These are phyloP conservation scores for Nibea coibor DNA, from an alignment of 2,113 vertebrate genomes.

Conservation along the genomic window DNA sequence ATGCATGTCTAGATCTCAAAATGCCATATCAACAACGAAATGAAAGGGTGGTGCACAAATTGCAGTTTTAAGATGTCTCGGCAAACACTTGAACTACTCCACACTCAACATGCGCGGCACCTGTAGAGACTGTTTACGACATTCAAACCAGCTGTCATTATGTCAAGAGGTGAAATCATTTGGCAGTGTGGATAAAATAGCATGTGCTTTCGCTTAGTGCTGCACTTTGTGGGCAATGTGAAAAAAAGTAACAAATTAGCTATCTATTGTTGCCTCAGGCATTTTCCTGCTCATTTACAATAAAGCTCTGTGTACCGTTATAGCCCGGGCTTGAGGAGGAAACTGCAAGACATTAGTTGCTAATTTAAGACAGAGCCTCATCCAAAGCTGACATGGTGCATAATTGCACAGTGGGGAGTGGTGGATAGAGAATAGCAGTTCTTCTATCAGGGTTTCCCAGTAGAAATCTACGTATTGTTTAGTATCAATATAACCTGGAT, in stretches of 20 bases:
- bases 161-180: conserved; percentile 49
- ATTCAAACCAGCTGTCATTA: conserved; percentile 18
- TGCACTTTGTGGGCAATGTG: conserved; percentile 27
- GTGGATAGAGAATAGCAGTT: conserved; percentile 8
- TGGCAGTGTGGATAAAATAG: conserved; percentile 23
- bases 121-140: conserved; percentile 53
- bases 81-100: conserved; percentile 34
- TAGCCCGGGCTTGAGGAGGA: conserved; percentile 10
- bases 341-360: conserved; percentile 39
- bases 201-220: conserved; percentile 33
- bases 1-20: conserved; percentile 23
- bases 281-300: conserved; percentile 48
- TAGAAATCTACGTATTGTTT: background rate
- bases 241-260: conserved; percentile 58
- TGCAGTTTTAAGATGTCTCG: conserved; percentile 27
- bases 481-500: background rate
- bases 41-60: conserved; percentile 49
- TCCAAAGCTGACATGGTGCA: conserved; percentile 50
- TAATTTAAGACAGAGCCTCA: conserved; percentile 59
- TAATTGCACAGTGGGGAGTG: conserved; percentile 58
- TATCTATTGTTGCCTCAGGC: conserved; percentile 44
- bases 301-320: conserved; percentile 25
- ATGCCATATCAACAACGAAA: conserved; percentile 39
- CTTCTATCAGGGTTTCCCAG: conserved; percentile 6
- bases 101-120: conserved; percentile 48